A percentile compares a stretch with the other conserved stretches of the same genome.
phyloP scores from a whole-genome alignment of 2,888 invertebrate species.

The Mythimna ferrago region DNA sequence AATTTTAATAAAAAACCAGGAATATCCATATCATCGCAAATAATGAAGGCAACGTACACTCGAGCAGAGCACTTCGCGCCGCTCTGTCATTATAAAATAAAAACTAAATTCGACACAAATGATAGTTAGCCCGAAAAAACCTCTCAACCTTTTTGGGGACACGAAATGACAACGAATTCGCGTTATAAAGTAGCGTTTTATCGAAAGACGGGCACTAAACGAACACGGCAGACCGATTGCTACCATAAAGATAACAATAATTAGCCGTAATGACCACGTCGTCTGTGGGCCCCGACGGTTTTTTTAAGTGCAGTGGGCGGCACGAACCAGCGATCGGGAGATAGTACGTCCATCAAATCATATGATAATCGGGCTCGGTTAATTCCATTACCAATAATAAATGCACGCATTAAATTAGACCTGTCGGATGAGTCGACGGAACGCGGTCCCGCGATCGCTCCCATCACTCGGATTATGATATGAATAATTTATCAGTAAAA shows the following conservation, averaged over 20 bases:
- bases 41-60: slow-evolving; percentile 83
- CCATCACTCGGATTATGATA: slow-evolving; percentile 90
- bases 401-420: slow-evolving; percentile 90
- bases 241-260: slow-evolving; percentile 90
- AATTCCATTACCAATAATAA: slow-evolving; percentile 91
- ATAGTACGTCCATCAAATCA: slow-evolving; percentile 90
- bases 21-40: slow-evolving; percentile 87
- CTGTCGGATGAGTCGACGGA: slow-evolving; percentile 89
- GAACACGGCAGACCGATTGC: slow-evolving; percentile 85
- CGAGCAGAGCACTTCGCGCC: slow-evolving; percentile 75
- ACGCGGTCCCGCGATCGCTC: slow-evolving; percentile 81
- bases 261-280: slow-evolving; percentile 88
- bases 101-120: slow-evolving; percentile 73
- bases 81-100: slow-evolving; percentile 84
- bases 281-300: slow-evolving; percentile 78
- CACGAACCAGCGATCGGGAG: slow-evolving; percentile 82
- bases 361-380: slow-evolving; percentile 90
- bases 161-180: slow-evolving; percentile 83
- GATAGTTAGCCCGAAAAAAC: slow-evolving; percentile 68
- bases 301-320: slow-evolving; percentile 87
- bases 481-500: slow-evolving; percentile 89
- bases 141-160: slow-evolving; percentile 74
- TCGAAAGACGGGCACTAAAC: slow-evolving; percentile 78
- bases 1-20: slow-evolving; percentile 77
- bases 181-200: slow-evolving; percentile 83